phyloP scores from a whole-genome alignment of 1,140 invertebrate species.

The Drosophila takahashii region DNA sequence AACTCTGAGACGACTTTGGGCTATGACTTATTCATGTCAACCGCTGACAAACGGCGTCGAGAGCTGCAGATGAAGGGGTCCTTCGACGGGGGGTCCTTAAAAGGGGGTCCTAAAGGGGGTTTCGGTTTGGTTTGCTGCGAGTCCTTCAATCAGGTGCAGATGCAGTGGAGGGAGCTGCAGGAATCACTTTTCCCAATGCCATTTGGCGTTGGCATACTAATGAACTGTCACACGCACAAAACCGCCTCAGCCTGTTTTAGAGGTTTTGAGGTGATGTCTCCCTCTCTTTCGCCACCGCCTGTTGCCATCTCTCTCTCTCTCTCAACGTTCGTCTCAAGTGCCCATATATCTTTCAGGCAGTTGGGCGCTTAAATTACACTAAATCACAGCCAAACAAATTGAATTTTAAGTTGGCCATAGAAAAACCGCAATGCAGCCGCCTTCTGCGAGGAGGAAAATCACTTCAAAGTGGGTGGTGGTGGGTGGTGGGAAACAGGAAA shows the following conservation, averaged over 20 bases:
- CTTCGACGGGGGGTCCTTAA: background rate
- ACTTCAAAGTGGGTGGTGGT: slow-evolving; percentile 54
- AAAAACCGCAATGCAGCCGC: slow-evolving; percentile 72
- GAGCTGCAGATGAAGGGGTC: slow-evolving; percentile 50
- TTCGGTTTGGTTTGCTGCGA: background rate
- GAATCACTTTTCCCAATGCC: slow-evolving; percentile 71
- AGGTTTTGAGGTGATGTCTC: slow-evolving; percentile 32
- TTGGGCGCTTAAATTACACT: slow-evolving; percentile 80
- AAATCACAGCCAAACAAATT: slow-evolving; percentile 82
- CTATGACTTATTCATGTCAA: slow-evolving; percentile 80
- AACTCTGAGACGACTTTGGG: slow-evolving; percentile 39
- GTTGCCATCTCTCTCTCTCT: background rate
- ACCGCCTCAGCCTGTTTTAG: slow-evolving; percentile 25
- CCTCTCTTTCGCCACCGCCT: background rate
- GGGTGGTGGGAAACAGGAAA: background rate
- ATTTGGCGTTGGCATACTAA: slow-evolving; percentile 75
- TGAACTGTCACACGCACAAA: slow-evolving; percentile 74
- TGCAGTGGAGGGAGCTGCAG: slow-evolving; percentile 16
- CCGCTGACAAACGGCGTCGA: slow-evolving; percentile 70
- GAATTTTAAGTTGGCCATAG: slow-evolving; percentile 80
- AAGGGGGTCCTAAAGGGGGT: slow-evolving; percentile 1
- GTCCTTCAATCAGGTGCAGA: slow-evolving; percentile 28
- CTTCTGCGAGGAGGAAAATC: slow-evolving; percentile 69
- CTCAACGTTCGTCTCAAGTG: slow-evolving; percentile 47
- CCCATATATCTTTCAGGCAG: slow-evolving; percentile 73